Base-by-base conservation (phyloP, 1,140 invertebrate species). In the Cydia amplana region DNA sequence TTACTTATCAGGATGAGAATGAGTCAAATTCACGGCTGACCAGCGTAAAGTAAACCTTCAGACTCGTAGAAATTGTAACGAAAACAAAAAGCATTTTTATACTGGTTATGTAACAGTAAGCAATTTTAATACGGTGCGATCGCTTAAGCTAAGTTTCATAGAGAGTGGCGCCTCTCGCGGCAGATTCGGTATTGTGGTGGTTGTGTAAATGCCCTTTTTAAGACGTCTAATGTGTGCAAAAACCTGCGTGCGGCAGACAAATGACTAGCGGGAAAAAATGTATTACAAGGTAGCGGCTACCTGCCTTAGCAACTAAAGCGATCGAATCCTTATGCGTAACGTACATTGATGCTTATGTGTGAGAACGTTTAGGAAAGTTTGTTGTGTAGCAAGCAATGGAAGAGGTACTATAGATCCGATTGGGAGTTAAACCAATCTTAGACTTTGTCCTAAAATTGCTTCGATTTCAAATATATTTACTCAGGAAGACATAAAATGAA, bases 171-270 rank as follows among this genome's bases (percentile, higher is more conserved):
- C 65, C 65, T n/a, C 65, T 14, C 7, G 16, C 65, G 16, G 32
- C 65, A 32, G 18, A 23, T 10, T 10, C 25, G 1, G 25, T 70
- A 40, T 36, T 36, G 28, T 36, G 65, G 28, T 60, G 28, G 28
- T 36, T 36, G 65, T 36, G 81, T 84, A 84, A 82, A 81, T 79
- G 78, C 78, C 79, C 79, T 82, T 81, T 84, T 84, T 84, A 82
- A 84, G 81, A 64, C 79, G 78, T 79, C 81, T 84, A 84, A 84
- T 84, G 81, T 84, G 79, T 81, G 76, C 81, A 84, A 84, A 84
- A 84, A 84, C 78, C 74, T 78, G 81, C 83, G 83, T 81, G 81
- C 78, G 75, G 74, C 74, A 78, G 81, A 83, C 79, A 83, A 84
- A 84, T 83, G 83, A 82, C 77, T 77, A 77, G 75, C 79, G 75